Evolutionary conservation across 2,888 invertebrate species (phyloP).

Genomic region (Ophonus ardosiacus): DNA sequence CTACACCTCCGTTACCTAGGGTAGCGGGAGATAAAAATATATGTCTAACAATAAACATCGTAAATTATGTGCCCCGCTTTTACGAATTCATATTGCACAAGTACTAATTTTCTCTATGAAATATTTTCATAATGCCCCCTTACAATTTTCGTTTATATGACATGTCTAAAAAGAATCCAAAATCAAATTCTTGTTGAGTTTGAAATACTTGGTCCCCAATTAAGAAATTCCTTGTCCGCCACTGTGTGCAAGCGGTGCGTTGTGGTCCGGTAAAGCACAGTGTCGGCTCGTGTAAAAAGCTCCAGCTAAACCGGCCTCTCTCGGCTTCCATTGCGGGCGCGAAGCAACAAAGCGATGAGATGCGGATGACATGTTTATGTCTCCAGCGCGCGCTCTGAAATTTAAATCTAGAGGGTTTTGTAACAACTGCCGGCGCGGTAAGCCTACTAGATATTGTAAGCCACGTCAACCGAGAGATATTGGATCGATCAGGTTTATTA

Average conservation of each 20-base stretch:
- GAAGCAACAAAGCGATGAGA: constrained; percentile 39
- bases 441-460: constrained; percentile 20
- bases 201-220: constrained; percentile 45
- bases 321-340: constrained; percentile 39
- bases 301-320: constrained; percentile 10
- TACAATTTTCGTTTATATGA: neutral
- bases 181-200: constrained; percentile 14
- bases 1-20: too few relatives aligned
- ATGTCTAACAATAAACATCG: too few relatives aligned
- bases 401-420: constrained; percentile 40
- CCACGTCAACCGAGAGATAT: constrained; percentile 14
- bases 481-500: constrained; percentile 18
- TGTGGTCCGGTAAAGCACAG: constrained; percentile 59
- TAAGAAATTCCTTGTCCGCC: constrained; percentile 57
- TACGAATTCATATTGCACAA: too few relatives aligned
- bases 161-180: neutral
- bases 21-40: too few relatives aligned
- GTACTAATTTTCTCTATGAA: too few relatives aligned
- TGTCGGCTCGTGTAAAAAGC: constrained; percentile 34
- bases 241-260: constrained; percentile 30
- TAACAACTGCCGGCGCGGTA: neutral
- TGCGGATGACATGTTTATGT: constrained; percentile 43
- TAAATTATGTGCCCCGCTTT: too few relatives aligned
- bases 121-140: too few relatives aligned
- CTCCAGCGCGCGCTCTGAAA: constrained; percentile 36